Evolutionary conservation across 2,113 vertebrate species (phyloP), one percentile per base, ranked within the genome.

Genomic region (Oxyura jamaicensis): DNA sequence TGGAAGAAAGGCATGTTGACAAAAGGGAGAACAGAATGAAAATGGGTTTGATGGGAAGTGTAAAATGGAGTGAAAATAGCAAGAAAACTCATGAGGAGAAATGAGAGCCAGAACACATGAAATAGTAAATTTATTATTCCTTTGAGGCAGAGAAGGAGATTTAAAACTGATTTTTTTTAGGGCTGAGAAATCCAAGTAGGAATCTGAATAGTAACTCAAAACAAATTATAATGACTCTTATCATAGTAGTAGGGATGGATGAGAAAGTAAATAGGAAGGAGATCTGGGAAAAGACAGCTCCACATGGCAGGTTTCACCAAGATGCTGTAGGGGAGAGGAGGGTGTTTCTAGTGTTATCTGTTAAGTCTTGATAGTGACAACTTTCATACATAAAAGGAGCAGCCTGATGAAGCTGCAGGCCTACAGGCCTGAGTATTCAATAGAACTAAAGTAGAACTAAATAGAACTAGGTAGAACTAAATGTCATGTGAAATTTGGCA

Each of bases 41-140:
- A 93, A 67, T 20, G 67, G 50, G 19, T 85, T 91, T 93, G 66
- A 63, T 77, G 75, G 23, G 63, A 95, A 92, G 29, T 21, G 83
- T 46, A 66, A 93, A 89, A 86, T 16, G 4, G 29, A 88, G 46
- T 2, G 10, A 92, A 96, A 97, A 95, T 75, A 92, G 23, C 68
- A 75, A 72, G 56, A 92, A 94, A 83, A 44, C 35, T 72, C 67
- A 52, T 28, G 74, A 92, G 79, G 72, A 94, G 52, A 90, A 86
- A 92, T 59, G 39, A 79, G 74, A 93, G 65, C 8, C 76, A 91
- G 63, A 77, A 86, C 18, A 31, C 26, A 79, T 3, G 6, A 83
- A 91, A 88, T 48, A 86, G 52, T n/a, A 65, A 52, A 83, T 91
- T 88, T 72, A 77, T 68, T 80, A 29, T 68, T 74, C 94, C 48